Percentiles rank a stretch among this genome's conserved stretches.
These are phyloP conservation scores for Phalacrocorax brasilianus DNA, from an alignment of 2,113 vertebrate species.

Conservation along the genomic window DNA sequence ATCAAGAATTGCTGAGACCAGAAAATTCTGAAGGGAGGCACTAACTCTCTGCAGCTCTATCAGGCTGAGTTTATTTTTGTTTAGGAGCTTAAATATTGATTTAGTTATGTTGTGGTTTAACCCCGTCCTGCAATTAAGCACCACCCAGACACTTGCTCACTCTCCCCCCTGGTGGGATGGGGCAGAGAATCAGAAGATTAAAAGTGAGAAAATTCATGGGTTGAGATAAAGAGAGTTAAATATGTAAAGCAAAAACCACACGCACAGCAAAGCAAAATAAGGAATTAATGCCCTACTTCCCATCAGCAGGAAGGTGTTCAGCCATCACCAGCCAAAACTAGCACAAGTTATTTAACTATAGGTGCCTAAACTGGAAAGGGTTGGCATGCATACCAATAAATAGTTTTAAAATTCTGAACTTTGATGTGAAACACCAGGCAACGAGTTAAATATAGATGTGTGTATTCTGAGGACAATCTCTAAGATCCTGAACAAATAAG, in stretches of 20 bases:
- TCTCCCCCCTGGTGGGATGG: too few relatives aligned
- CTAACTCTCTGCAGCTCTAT: neutral
- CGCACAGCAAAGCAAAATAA: too few relatives aligned
- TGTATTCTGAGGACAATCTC: neutral
- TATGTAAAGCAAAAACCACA: too few relatives aligned
- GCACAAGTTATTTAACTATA: neutral
- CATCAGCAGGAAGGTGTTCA: too few relatives aligned
- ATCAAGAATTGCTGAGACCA: neutral
- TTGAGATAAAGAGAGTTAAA: too few relatives aligned
- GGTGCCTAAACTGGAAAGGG: neutral
- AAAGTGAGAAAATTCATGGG: too few relatives aligned
- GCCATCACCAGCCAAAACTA: too few relatives aligned
- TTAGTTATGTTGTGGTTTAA: too few relatives aligned
- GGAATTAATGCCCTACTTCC: too few relatives aligned
- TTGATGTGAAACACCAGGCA: neutral
- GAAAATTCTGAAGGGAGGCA: neutral
- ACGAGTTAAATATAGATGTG: neutral
- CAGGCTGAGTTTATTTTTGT: neutral
- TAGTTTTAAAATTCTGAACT: neutral
- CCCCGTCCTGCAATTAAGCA: too few relatives aligned
- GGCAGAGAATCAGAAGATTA: too few relatives aligned
- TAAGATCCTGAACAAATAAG: neutral
- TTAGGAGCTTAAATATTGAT: neutral
- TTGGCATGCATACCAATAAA: neutral
- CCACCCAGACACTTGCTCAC: too few relatives aligned